A percentile compares a stretch with the other conserved stretches of the same genome.
Evolutionary conservation across 2,888 invertebrate species (phyloP).

Genomic region (Tenthredo scrophulariae): DNA sequence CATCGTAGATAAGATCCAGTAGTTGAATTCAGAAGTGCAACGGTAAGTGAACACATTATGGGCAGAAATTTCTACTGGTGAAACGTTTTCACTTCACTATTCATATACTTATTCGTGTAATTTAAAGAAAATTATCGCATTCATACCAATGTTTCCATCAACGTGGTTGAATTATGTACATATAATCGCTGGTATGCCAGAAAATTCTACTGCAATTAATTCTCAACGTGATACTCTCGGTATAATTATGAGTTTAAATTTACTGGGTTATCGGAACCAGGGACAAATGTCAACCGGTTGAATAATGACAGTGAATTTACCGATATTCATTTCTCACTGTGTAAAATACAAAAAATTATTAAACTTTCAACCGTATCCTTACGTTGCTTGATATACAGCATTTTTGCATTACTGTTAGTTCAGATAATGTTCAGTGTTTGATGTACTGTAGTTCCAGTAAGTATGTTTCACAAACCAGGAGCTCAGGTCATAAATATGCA

Average conservation of each 20-base stretch:
- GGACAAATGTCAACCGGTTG: background rate
- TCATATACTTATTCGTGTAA: background rate
- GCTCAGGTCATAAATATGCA: background rate
- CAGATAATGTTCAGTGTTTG: background rate
- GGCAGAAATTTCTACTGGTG: background rate
- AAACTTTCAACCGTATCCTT: background rate
- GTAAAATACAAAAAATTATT: background rate
- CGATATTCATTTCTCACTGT: background rate
- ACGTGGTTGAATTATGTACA: background rate
- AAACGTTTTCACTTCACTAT: background rate
- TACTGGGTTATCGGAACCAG: background rate
- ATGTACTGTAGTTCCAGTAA: background rate
- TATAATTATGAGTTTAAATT: background rate
- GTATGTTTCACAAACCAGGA: background rate
- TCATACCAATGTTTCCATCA: background rate
- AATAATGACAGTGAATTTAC: background rate
- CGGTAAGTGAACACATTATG: background rate
- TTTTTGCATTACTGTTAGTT: background rate
- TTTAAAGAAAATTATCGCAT: background rate
- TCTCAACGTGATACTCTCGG: background rate
- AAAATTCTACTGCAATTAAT: background rate
- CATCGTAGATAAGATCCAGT: constrained; percentile 14
- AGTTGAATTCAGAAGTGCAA: background rate
- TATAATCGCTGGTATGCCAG: background rate
- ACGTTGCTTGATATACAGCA: background rate